phyloP scores from a whole-genome alignment of 2,113 vertebrate species.

The Syrmaticus mikado region DNA sequence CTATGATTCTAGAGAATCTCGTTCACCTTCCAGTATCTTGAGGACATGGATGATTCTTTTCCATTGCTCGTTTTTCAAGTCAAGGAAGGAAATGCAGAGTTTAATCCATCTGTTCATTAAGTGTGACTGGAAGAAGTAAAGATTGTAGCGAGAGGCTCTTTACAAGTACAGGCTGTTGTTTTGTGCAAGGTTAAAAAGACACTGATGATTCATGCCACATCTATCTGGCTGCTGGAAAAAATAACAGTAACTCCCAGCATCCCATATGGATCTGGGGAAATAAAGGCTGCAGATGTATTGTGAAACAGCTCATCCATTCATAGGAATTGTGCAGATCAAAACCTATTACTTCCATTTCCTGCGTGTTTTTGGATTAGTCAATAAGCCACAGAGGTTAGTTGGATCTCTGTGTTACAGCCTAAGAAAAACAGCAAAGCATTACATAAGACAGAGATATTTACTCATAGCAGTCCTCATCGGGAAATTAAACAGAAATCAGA shows the following conservation, averaged over 20 bases:
- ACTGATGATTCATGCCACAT: neutral
- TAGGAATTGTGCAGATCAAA: slow-evolving; percentile 6
- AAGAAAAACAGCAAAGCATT: neutral
- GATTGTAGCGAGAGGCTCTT: neutral
- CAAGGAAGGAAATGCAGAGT: neutral
- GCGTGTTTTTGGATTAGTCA: slow-evolving; percentile 27
- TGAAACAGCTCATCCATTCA: slow-evolving; percentile 58
- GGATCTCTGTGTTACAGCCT: neutral
- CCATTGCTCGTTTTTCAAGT: neutral
- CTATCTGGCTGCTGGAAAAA: neutral
- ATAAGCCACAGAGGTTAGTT: slow-evolving; percentile 29
- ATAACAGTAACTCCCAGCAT: neutral
- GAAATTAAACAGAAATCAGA: neutral
- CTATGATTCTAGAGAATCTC: neutral
- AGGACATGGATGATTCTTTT: neutral
- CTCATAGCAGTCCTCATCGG: neutral
- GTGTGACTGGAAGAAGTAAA: neutral
- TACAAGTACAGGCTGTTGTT: neutral
- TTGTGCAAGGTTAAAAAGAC: neutral
- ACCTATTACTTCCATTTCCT: slow-evolving; percentile 23
- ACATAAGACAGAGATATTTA: neutral
- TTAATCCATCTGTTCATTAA: neutral
- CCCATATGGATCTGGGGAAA: neutral
- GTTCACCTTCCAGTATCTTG: neutral
- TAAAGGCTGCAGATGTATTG: neutral